A percentile compares a stretch with the other conserved stretches of the same genome.
Conservation (phyloP, 2,888 invertebrate species). For the Nomada ruficornis region DNA sequence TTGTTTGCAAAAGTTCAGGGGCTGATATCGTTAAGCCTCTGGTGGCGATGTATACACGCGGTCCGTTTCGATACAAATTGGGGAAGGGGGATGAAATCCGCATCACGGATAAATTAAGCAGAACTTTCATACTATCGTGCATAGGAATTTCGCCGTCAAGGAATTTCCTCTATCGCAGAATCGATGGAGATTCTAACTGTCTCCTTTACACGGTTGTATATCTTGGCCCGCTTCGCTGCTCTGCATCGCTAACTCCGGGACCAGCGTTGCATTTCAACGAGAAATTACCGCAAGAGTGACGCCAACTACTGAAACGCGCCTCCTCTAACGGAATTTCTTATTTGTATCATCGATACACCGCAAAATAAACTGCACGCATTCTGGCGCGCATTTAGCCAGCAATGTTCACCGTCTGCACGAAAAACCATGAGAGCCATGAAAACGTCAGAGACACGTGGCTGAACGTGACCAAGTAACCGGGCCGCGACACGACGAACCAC, state of each 20-base stretch:
- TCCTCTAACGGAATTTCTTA: constrained; percentile 11
- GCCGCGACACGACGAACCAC: constrained; percentile 22
- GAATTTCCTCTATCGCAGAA: neutral
- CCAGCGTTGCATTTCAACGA: constrained; percentile 38
- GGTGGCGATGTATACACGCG: too few species aligned
- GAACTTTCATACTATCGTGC: too few species aligned
- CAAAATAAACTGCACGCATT: neutral
- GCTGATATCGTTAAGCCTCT: too few species aligned
- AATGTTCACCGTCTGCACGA: neutral
- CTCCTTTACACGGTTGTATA: constrained; percentile 11
- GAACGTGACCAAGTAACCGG: constrained; percentile 8
- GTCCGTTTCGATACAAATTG: too few species aligned
- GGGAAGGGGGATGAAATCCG: too few species aligned
- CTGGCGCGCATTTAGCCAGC: neutral
- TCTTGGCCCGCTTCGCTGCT: constrained; percentile 20
- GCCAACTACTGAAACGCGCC: neutral
- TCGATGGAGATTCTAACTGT: constrained; percentile 18
- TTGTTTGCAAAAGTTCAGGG: too few species aligned
- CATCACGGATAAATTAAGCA: too few species aligned
- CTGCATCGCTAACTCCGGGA: constrained; percentile 36
- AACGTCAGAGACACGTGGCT: constrained; percentile 29
- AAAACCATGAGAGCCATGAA: neutral
- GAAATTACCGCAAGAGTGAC: constrained; percentile 22
- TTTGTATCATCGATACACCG: constrained; percentile 11
- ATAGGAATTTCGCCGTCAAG: neutral